These are phyloP conservation scores for Hypolimnas misippus DNA, from an alignment of 2,888 invertebrate genomes.

Conservation along the genomic window DNA sequence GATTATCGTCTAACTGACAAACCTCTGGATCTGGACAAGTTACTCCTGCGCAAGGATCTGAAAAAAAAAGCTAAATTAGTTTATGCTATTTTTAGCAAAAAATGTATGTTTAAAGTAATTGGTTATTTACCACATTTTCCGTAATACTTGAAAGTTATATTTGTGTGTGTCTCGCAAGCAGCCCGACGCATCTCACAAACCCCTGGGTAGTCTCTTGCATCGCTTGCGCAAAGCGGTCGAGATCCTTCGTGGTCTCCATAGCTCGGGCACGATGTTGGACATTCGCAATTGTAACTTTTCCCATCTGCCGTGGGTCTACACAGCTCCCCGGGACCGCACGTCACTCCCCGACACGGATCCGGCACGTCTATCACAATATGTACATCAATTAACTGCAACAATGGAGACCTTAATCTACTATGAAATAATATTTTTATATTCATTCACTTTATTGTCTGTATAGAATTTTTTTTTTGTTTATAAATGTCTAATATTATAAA, in stretches of 20 bases:
- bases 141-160: slow-evolving; percentile 91
- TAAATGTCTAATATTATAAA: too few relatives aligned
- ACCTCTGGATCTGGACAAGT: slow-evolving; percentile 92
- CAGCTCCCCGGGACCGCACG: slow-evolving; percentile 91
- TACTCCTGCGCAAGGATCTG: slow-evolving; percentile 92
- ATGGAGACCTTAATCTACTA: slow-evolving; percentile 44
- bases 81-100: neutral
- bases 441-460: neutral
- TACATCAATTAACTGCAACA: slow-evolving; percentile 49
- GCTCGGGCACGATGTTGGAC: slow-evolving; percentile 90
- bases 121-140: slow-evolving; percentile 93
- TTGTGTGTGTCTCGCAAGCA: slow-evolving; percentile 89
- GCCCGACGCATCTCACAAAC: slow-evolving; percentile 92
- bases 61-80: slow-evolving; percentile 7
- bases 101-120: too few relatives aligned
- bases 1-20: slow-evolving; percentile 91
- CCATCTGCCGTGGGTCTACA: slow-evolving; percentile 89
- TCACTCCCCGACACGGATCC: slow-evolving; percentile 90
- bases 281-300: slow-evolving; percentile 89
- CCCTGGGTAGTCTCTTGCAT: slow-evolving; percentile 92
- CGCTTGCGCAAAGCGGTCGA: slow-evolving; percentile 91
- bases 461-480: neutral
- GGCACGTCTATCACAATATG: slow-evolving; percentile 70
- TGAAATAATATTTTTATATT: slow-evolving; percentile 20
- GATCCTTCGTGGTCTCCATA: slow-evolving; percentile 93